phyloP scores from a whole-genome alignment of 2,888 invertebrate genomes.

The Branchinecta sandiegonensis region DNA sequence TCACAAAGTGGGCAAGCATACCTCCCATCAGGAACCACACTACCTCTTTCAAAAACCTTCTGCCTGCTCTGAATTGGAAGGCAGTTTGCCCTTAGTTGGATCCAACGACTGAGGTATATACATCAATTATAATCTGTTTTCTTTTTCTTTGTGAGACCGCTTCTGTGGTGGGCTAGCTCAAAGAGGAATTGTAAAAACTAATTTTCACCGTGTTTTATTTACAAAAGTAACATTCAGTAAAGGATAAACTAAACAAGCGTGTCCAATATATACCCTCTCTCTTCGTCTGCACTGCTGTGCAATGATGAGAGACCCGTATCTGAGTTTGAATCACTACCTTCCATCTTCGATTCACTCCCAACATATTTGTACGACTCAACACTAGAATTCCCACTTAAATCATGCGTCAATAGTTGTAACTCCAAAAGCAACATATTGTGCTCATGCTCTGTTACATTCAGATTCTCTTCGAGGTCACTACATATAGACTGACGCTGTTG shows the following conservation, averaged over 20 bases:
- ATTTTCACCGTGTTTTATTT: not conserved
- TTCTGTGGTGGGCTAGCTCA: no score
- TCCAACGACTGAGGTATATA: no score
- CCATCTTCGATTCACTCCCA: not conserved
- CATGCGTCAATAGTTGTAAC: not conserved
- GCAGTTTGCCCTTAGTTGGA: no score
- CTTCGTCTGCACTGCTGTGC: conserved; percentile 13
- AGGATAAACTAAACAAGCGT: not conserved
- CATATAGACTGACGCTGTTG: not conserved
- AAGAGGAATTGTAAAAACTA: no score
- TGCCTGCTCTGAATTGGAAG: no score
- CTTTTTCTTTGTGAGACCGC: no score
- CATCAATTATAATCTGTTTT: no score
- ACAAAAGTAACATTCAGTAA: conserved; percentile 6
- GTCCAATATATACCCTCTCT: conserved; percentile 7
- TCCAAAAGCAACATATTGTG: not conserved
- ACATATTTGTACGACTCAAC: conserved; percentile 7
- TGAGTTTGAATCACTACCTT: conserved; percentile 15
- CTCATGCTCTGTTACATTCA: not conserved
- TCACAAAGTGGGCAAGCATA: no score
- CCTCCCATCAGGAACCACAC: no score
- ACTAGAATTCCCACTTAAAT: not conserved
- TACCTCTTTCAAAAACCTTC: no score
- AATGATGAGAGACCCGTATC: conserved; percentile 8
- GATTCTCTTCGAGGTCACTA: not conserved